A percentile compares a stretch with the other conserved stretches of the same genome.
Evolutionary conservation across 2,888 invertebrate genomes (phyloP).

Genomic region (Zootermopsis nevadensis): DNA sequence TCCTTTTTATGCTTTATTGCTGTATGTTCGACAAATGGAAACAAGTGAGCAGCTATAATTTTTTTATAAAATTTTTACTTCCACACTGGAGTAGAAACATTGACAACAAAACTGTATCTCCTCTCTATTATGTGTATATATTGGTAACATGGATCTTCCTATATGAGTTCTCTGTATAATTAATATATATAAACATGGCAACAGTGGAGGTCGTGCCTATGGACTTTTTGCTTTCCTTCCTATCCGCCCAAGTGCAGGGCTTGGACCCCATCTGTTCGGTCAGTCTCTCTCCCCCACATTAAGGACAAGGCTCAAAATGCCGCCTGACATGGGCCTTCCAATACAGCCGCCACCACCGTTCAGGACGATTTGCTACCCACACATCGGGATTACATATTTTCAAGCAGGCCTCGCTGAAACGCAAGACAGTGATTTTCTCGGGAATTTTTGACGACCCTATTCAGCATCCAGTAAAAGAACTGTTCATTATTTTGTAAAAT

Average conservation of each 20-base stretch:
- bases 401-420: not conserved
- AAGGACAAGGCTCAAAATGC: constrained; percentile 3
- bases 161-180: no score
- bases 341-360: not conserved
- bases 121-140: no score
- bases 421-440: not conserved
- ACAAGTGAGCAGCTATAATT: no score
- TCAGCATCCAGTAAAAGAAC: not conserved
- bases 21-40: no score
- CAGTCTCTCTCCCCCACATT: constrained; percentile 11
- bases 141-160: no score
- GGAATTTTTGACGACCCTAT: not conserved
- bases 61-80: no score
- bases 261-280: constrained; percentile 39
- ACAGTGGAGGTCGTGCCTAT: constrained; percentile 34
- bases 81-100: no score
- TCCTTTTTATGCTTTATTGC: no score
- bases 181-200: constrained; percentile 19
- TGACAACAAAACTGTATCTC: no score
- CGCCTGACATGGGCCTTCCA: constrained; percentile 4
- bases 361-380: constrained; percentile 11
- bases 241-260: constrained; percentile 20
- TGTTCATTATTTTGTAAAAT: not conserved
- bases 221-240: constrained; percentile 26
- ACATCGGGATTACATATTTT: constrained; percentile 15